A percentile compares a stretch with the other conserved stretches of the same genome.
Evolutionary conservation across 2,888 invertebrate species (phyloP).

Genomic region (Nephrocerus scutellatus): DNA sequence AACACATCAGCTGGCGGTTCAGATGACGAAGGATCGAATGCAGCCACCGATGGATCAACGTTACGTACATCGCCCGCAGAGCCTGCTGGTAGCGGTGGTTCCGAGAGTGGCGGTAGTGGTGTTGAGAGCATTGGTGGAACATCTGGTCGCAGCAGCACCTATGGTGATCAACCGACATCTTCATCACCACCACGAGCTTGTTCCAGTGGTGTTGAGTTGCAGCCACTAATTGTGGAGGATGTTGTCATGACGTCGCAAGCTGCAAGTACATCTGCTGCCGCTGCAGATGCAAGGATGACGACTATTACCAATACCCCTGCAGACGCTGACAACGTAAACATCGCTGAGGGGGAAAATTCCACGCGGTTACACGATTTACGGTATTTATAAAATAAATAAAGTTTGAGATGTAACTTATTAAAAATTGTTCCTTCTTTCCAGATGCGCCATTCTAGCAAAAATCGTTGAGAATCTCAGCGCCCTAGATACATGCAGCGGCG

Average conservation of each 20-base stretch:
- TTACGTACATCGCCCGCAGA: slow-evolving; percentile 78
- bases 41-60: slow-evolving; percentile 90
- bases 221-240: slow-evolving; percentile 3
- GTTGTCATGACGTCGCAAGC: slow-evolving; percentile 21
- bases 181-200: slow-evolving; percentile 41
- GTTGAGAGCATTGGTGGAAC: slow-evolving; percentile 91
- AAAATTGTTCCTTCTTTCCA: slow-evolving; percentile 18
- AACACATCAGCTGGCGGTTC: slow-evolving; percentile 72
- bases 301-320: slow-evolving; percentile 27
- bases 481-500: slow-evolving; percentile 70
- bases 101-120: slow-evolving; percentile 86
- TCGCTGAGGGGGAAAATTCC: slow-evolving; percentile 42
- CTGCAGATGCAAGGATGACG: slow-evolving; percentile 22
- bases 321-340: slow-evolving; percentile 32
- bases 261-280: slow-evolving; percentile 2
- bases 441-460: slow-evolving; percentile 60
- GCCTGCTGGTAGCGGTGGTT: slow-evolving; percentile 65
- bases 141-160: slow-evolving; percentile 88
- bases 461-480: slow-evolving; percentile 72
- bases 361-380: slow-evolving; percentile 43
- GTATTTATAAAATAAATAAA: slow-evolving; percentile 18
- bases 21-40: slow-evolving; percentile 85
- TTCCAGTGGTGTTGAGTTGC: slow-evolving; percentile 12
- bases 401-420: not conserved
- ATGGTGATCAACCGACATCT: slow-evolving; percentile 58